Percentiles rank a stretch among this genome's conserved stretches.
phyloP scores from a whole-genome alignment of 2,797 vertebrate genomes.

The Enteromius paludinosus region DNA sequence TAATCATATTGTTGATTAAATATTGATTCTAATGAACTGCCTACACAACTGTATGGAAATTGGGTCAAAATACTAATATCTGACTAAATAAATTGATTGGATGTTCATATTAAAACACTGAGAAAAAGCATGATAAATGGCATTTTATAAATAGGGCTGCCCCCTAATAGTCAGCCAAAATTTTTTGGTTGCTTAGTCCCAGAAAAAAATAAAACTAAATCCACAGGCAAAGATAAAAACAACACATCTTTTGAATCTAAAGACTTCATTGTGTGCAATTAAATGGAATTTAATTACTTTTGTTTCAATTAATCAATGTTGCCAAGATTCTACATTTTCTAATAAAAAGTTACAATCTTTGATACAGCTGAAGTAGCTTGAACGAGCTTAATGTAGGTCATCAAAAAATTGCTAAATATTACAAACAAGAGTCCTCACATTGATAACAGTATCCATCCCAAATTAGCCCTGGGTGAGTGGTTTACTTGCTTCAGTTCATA shows the following conservation, averaged over 20 bases:
- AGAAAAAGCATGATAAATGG: neutral
- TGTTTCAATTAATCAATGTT: neutral
- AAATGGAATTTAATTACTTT: neutral
- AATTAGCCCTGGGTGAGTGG: neutral
- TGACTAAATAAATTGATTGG: neutral
- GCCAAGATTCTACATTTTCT: neutral
- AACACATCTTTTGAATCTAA: too few relatives aligned
- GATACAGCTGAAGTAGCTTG: neutral
- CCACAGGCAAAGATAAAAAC: too few relatives aligned
- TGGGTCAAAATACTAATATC: neutral
- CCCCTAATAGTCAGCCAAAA: too few relatives aligned
- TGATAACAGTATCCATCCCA: neutral
- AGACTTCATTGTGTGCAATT: too few relatives aligned
- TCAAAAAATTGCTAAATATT: neutral
- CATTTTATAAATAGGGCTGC: too few relatives aligned
- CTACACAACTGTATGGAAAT: neutral
- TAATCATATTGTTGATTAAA: neutral
- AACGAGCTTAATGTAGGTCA: neutral
- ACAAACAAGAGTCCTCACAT: neutral
- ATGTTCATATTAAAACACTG: neutral
- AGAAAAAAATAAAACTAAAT: too few relatives aligned
- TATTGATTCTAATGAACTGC: neutral
- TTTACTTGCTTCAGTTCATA: slow-evolving; percentile 11
- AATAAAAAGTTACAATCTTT: neutral
- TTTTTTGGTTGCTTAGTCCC: too few relatives aligned